Evolutionary conservation across 2,888 invertebrate species (phyloP), one percentile per base, ranked within the genome.

Genomic region (Hemithea aestivaria): DNA sequence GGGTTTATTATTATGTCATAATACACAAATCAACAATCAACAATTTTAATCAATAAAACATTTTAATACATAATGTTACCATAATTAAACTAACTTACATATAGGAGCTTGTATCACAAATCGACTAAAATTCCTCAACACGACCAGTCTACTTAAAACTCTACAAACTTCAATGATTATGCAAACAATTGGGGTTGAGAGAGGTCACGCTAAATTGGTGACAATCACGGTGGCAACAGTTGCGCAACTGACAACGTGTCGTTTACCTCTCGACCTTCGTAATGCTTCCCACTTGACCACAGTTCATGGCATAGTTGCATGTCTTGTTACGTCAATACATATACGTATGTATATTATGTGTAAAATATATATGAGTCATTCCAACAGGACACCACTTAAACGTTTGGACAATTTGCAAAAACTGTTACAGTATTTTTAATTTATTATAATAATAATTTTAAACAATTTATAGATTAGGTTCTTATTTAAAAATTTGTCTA

Each of bases 171-270:
- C 42, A 33, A 41, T 33, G 43, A 51, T 51, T 58, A 51, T 43
- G 51, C 41, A 37, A 42, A 41, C 48, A 25, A 40, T 48, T 50
- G 35, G 38, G 48, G 43, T 40, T 53, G 49, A 51, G 43, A 49
- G 55, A 54, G 66, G 63, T 68, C 70, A 64, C 43, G 49, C 40
- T 65, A 58, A 60, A 61, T 66, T 71, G 65, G 65, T 55, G 42
- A 54, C 53, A 53, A 59, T 58, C 52, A 46, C 43, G 50, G 39
- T 53, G 38, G 48, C 51, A 54, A 55, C 45, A 38, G 59, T 63
- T 83, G 80, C 75, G 77, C 79, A 80, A 82, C 73, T 63, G 61
- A 53, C 53, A 36, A 58, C 41, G 70, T 77, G 83, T 84, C 84
- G 60, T 83, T 84, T 81, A 83, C 84, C 83, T 73, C 73, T 62